Conservation (phyloP, 2,113 vertebrate species). For the Delphinapterus leucas region DNA sequence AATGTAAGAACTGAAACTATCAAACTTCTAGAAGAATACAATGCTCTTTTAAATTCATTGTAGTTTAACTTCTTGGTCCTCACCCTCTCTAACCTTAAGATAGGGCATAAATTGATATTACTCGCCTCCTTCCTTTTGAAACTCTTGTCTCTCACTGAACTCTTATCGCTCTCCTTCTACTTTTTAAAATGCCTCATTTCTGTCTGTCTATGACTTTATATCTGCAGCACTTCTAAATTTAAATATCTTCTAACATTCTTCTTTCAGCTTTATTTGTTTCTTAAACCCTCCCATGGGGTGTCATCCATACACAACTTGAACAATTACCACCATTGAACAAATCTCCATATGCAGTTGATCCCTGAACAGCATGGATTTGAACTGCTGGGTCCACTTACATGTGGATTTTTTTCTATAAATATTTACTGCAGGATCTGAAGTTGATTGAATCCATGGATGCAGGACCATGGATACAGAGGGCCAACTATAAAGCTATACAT, state of each 20-base stretch:
- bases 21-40: neutral
- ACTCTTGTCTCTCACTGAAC: neutral
- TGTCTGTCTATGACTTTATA: neutral
- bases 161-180: neutral
- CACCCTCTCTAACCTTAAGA: neutral
- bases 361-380: neutral
- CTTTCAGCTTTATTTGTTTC: neutral
- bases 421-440: neutral
- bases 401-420: neutral
- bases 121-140: conserved; percentile 4
- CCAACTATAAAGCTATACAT: neutral
- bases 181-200: neutral
- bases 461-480: neutral
- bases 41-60: neutral
- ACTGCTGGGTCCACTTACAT: neutral
- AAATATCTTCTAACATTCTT: neutral
- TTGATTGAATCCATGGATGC: neutral
- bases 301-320: neutral
- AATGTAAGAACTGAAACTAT: neutral
- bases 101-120: neutral
- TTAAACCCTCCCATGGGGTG: neutral
- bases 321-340: neutral
- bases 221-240: conserved; percentile 13
- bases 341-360: neutral
- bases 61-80: neutral